Evolutionary conservation across 2,113 vertebrate species (phyloP).

Genomic region (Columbina picui): DNA sequence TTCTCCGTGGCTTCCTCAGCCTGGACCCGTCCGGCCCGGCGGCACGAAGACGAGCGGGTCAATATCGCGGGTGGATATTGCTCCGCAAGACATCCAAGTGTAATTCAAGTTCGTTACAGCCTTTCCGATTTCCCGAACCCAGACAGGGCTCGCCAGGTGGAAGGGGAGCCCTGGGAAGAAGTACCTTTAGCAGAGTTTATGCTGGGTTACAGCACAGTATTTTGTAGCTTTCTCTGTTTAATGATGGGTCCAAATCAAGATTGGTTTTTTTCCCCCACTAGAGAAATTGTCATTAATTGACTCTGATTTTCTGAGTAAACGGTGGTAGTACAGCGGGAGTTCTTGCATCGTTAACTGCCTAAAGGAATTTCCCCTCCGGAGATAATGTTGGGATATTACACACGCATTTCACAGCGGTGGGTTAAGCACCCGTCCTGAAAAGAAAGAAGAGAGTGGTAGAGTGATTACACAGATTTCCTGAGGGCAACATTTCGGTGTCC

Average conservation of each 20-base stretch:
- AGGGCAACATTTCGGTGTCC: neutral
- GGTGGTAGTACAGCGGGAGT: neutral
- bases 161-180: neutral
- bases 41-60: neutral
- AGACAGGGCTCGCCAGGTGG: neutral
- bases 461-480: neutral
- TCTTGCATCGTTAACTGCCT: neutral
- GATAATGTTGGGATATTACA: neutral
- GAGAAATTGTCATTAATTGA: neutral
- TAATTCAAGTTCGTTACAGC: neutral
- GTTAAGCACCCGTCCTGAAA: neutral
- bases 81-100: fast-evolving
- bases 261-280: neutral
- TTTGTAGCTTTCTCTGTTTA: neutral
- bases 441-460: neutral
- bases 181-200: neutral
- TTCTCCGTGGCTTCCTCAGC: neutral
- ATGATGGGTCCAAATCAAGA: neutral
- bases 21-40: neutral
- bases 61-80: neutral
- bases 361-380: neutral
- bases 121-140: neutral
- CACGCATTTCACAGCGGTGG: neutral
- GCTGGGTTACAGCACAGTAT: neutral
- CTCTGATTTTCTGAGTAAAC: neutral